A percentile compares a stretch with the other conserved stretches of the same genome.
phyloP scores from a whole-genome alignment of 2,113 vertebrate genomes.

The Labeo rohita region DNA sequence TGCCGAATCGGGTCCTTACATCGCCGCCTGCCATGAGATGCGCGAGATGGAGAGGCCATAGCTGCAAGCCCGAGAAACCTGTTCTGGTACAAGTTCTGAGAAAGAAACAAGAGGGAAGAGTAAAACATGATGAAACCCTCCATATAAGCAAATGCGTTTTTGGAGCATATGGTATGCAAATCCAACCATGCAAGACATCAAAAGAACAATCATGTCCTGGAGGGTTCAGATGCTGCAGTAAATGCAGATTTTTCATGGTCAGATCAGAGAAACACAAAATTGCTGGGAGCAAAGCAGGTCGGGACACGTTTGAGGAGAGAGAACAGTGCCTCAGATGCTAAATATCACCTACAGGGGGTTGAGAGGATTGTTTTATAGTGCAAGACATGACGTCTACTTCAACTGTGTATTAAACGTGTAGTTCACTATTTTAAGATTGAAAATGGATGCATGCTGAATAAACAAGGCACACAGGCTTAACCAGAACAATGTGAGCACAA shows the following conservation, averaged over 20 bases:
- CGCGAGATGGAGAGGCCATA: slow-evolving; percentile 88
- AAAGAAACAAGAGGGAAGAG: slow-evolving; percentile 3
- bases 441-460: not conserved
- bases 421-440: not conserved
- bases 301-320: not conserved
- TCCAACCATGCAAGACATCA: not conserved
- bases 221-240: not conserved
- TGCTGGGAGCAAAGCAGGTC: not conserved
- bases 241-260: not conserved
- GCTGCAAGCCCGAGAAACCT: slow-evolving; percentile 66
- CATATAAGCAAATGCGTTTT: not conserved
- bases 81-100: slow-evolving; percentile 68
- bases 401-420: too few relatives aligned
- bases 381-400: not conserved
- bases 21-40: slow-evolving; percentile 82
- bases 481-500: not conserved
- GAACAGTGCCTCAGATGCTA: not conserved
- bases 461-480: not conserved
- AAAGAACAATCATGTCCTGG: slow-evolving; percentile 7
- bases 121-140: not conserved
- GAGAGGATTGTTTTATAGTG: not conserved
- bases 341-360: not conserved
- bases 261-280: not conserved
- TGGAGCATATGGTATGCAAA: not conserved
- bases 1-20: slow-evolving; percentile 87